Conservation (phyloP, 1,140 invertebrate species). For the Calephelis nemesis region DNA sequence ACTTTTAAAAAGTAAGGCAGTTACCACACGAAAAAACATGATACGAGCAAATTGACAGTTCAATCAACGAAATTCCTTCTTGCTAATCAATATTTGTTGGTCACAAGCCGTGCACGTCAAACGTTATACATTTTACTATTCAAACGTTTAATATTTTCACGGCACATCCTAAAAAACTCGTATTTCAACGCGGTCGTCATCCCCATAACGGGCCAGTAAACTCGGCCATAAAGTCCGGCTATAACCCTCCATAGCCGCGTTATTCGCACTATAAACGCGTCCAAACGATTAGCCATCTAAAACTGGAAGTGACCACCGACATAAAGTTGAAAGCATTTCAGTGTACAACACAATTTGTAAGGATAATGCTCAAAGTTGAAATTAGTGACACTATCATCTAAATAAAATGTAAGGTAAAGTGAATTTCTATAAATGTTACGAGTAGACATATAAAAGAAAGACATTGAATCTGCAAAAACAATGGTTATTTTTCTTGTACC, state of each 20-base stretch:
- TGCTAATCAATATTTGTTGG: too few species aligned
- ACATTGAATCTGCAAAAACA: too few species aligned
- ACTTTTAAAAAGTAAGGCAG: too few species aligned
- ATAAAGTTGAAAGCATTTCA: slow-evolving; percentile 13
- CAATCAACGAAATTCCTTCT: too few species aligned
- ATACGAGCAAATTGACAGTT: too few species aligned
- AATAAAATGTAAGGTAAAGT: not conserved
- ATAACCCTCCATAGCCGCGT: slow-evolving; percentile 12
- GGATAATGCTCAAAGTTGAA: slow-evolving; percentile 13
- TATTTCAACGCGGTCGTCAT: slow-evolving; percentile 15
- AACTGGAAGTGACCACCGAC: slow-evolving; percentile 12
- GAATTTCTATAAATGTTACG: not conserved
- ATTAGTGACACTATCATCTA: not conserved
- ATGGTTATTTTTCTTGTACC: too few species aligned
- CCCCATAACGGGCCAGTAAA: slow-evolving; percentile 14
- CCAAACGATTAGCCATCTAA: slow-evolving; percentile 17
- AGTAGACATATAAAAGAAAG: too few species aligned
- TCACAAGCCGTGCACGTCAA: too few species aligned
- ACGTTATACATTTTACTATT: not conserved
- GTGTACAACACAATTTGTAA: slow-evolving; percentile 17
- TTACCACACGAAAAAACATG: too few species aligned
- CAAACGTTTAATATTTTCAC: slow-evolving; percentile 1
- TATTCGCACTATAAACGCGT: slow-evolving; percentile 16
- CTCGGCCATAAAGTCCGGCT: slow-evolving; percentile 9
- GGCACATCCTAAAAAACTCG: slow-evolving; percentile 10